Conservation (phyloP, 2,113 vertebrate species). For the mouse (Mus musculus) region DNA sequence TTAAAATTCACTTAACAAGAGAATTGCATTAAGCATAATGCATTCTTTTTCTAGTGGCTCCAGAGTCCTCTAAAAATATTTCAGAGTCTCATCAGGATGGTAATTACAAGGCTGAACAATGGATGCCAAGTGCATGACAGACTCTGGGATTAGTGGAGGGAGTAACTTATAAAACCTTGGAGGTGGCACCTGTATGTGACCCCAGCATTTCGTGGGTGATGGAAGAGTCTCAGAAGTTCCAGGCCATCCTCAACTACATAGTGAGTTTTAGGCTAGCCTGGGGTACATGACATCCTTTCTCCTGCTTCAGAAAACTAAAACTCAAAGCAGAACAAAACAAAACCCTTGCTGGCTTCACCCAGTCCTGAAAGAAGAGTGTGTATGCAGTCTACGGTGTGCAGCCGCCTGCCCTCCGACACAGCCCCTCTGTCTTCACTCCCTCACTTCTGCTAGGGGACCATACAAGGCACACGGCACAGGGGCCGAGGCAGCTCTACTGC, state of each 20-base stretch:
- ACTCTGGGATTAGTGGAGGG: rapidly evolving
- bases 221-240: neutral
- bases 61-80: neutral
- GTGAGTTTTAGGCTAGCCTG: neutral
- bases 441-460: neutral
- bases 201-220: neutral
- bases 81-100: neutral
- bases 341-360: rapidly evolving
- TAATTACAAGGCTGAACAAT: neutral
- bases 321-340: neutral
- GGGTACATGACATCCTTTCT: neutral
- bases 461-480: neutral
- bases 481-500: neutral
- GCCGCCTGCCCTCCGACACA: neutral
- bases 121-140: neutral
- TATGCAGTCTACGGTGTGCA: neutral
- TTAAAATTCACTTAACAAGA: constrained; percentile 47
- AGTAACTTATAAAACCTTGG: too few relatives aligned
- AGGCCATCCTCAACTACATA: neutral
- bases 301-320: neutral
- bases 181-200: neutral
- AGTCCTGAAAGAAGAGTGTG: rapidly evolving
- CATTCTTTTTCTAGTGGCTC: neutral
- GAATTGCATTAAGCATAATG: neutral
- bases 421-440: neutral